phyloP scores from a whole-genome alignment of 2,888 invertebrate species.

The Caenorhabditis macrosperma region DNA sequence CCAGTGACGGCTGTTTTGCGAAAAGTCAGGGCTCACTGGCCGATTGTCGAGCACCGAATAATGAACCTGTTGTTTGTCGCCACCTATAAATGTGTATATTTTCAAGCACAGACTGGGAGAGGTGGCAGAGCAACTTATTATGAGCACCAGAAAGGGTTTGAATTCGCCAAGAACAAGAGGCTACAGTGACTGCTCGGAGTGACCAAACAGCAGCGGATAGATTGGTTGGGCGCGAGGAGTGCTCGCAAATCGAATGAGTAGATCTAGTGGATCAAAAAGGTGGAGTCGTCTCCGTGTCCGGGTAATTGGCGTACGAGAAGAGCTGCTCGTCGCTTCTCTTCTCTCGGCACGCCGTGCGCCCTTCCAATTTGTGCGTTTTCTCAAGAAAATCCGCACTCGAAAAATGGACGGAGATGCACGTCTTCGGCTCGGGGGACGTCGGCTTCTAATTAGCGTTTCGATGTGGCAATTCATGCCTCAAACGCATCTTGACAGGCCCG shows the following conservation, averaged over 20 bases:
- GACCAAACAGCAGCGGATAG: constrained; percentile 33
- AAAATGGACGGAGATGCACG: constrained; percentile 2
- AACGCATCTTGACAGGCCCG: not conserved
- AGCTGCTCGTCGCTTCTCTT: not conserved
- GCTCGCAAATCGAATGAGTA: constrained; percentile 42
- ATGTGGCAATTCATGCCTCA: not conserved
- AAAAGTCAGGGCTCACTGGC: not conserved
- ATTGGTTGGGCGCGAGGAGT: constrained; percentile 13
- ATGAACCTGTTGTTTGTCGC: constrained; percentile 1
- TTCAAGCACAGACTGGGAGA: not conserved
- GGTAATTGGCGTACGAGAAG: constrained; percentile 13
- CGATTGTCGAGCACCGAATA: not conserved
- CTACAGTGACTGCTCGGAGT: not conserved
- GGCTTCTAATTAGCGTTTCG: constrained; percentile 2
- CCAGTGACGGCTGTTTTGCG: not conserved
- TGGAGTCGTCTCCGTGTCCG: constrained; percentile 11
- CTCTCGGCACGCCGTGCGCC: constrained; percentile 8
- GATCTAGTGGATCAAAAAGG: constrained; percentile 50
- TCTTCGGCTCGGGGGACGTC: not conserved
- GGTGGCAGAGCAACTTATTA: not conserved
- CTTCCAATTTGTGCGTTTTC: constrained; percentile 10
- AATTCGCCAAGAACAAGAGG: not conserved
- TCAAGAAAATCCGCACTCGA: constrained; percentile 6
- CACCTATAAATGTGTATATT: not conserved
- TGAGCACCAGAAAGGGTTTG: not conserved